A percentile compares a stretch with the other conserved stretches of the same genome.
These are phyloP conservation scores for Zoanthus sansibaricus DNA, from an alignment of 92 coral and sea anemone species.

Conservation along the genomic window DNA sequence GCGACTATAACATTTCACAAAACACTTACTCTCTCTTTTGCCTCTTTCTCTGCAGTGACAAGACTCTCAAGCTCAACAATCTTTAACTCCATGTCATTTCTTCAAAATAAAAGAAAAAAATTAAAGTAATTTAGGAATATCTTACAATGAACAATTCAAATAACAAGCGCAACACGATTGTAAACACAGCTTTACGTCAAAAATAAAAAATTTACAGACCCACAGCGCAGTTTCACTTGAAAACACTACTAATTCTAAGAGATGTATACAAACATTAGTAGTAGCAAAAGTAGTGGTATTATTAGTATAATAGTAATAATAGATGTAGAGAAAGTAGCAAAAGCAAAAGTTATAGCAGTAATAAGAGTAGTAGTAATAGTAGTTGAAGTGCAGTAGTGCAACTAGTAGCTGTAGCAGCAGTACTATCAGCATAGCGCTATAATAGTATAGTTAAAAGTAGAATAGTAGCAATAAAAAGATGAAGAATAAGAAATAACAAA, in stretches of 20 bases:
- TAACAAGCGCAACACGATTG: neutral
- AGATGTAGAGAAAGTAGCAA: too few relatives aligned
- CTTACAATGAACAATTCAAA: neutral
- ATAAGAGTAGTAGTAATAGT: neutral
- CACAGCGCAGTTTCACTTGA: too few relatives aligned
- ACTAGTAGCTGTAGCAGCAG: neutral
- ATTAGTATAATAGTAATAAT: too few relatives aligned
- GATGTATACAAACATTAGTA: too few relatives aligned
- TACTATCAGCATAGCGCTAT: too few relatives aligned
- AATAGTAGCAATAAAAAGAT: too few relatives aligned
- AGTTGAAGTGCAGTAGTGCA: neutral
- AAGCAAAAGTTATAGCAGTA: neutral
- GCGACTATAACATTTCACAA: neutral
- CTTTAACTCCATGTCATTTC: slow-evolving; percentile 67
- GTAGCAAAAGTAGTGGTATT: too few relatives aligned
- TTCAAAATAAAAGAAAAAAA: neutral
- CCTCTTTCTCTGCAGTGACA: slow-evolving; percentile 61
- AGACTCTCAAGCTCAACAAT: slow-evolving; percentile 63
- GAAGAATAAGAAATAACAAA: too few relatives aligned
- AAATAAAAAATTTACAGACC: too few relatives aligned
- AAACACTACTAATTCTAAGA: too few relatives aligned
- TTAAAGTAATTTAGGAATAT: neutral
- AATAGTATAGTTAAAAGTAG: too few relatives aligned
- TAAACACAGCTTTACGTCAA: too few relatives aligned
- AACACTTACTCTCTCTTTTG: slow-evolving; percentile 67